These are phyloP conservation scores for Petrocephalus schoutedeni DNA, from an alignment of 2,797 vertebrate species.

Conservation along the genomic window DNA sequence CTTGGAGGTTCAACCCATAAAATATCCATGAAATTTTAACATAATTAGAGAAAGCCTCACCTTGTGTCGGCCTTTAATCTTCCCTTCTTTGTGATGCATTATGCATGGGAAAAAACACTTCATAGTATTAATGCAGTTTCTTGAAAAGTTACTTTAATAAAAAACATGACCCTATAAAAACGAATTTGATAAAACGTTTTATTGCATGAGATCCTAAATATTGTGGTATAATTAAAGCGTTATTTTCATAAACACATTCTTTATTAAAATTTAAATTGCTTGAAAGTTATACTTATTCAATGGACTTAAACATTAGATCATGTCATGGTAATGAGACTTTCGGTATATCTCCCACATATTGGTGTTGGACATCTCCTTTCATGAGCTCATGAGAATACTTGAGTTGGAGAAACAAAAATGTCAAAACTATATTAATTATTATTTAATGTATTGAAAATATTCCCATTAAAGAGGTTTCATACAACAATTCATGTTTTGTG, in stretches of 20 bases:
- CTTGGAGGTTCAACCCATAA: neutral
- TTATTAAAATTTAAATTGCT: neutral
- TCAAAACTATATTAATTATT: neutral
- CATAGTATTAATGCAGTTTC: neutral
- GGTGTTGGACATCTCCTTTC: neutral
- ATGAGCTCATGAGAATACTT: neutral
- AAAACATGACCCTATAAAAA: neutral
- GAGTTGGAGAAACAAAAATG: neutral
- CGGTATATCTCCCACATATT: neutral
- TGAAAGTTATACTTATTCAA: neutral
- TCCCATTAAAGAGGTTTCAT: neutral
- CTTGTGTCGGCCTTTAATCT: neutral
- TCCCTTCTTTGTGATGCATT: neutral
- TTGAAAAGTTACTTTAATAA: neutral
- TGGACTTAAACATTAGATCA: neutral
- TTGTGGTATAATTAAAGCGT: neutral
- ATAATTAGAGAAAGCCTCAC: neutral
- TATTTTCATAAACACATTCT: neutral
- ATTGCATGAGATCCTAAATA: neutral
- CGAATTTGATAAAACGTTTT: neutral
- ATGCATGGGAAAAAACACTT: neutral
- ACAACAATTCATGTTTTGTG: neutral
- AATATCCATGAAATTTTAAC: neutral
- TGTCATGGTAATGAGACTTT: neutral
- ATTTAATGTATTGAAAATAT: neutral